Base-by-base conservation (phyloP, 2,888 invertebrate species). In the Molorchus minor region DNA sequence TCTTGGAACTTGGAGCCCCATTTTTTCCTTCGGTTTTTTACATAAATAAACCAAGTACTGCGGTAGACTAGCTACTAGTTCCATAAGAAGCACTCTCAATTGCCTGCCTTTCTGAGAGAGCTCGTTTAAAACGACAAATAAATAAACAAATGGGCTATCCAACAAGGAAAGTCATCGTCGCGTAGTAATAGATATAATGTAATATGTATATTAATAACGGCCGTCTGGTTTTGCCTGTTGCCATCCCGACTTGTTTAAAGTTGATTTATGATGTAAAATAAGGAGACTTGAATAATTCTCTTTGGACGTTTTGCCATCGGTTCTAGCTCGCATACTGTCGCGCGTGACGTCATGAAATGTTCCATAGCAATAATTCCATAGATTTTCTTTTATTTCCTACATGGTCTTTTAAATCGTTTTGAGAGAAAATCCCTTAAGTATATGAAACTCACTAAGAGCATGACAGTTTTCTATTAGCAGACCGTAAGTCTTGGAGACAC, bases 401-500 rank as follows among this genome's bases (percentile, higher is more conserved):
- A n/a, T n/a, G n/a, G n/a, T n/a, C n/a, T n/a, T n/a, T n/a, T n/a
- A n/a, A n/a, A n/a, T n/a, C n/a, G n/a, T n/a, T n/a, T n/a, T n/a
- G n/a, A n/a, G n/a, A n/a, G n/a, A n/a, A n/a, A n/a, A n/a, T n/a
- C n/a, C n/a, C n/a, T n/a, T n/a, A n/a, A n/a, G n/a, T n/a, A n/a
- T n/a, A n/a, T n/a, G n/a, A n/a, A n/a, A n/a, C n/a, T n/a, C n/a
- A n/a, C n/a, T n/a, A n/a, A n/a, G n/a, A n/a, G n/a, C n/a, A n/a
- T n/a, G n/a, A n/a, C 53, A 41, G n/a, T 43, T 8, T 8, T 29
- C n/a, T 47, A 36, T 38, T 41, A 35, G 54, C 17, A 49, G 46
- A 51, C 56, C 12, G 43, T 13, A 8, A 47, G 51, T 51, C 30
- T 36, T 56, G 61, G 63, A 38, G 61, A 63, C 60, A 61, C 55